Evolutionary conservation across 1,140 invertebrate genomes (phyloP), one percentile per base, ranked within the genome.

Genomic region (Ptiloglossa arizonensis): DNA sequence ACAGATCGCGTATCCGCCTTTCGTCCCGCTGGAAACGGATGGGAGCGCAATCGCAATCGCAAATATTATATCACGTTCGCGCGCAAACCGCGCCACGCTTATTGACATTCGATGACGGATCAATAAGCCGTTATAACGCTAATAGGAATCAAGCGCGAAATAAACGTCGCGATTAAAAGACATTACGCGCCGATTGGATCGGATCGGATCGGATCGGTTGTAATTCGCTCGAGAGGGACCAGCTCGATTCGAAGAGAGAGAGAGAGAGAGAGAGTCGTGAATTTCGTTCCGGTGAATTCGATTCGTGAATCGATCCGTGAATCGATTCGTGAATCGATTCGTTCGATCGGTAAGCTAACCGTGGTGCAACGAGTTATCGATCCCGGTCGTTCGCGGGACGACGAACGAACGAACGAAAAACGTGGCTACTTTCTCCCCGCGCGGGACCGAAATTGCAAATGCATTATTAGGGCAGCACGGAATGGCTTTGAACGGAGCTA

Each of bases 81-180:
- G 13, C 19, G 17, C 22, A 13, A 27, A 50, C 22, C 46, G 35
- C 24, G 29, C 19, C 13, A 3, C 19, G 27, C 24, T 64, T 64
- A 52, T 52, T 50, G 60, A 73, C 70, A 50, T 64, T 62, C 70
- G 60, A 64, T 64, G 60, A 64, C 17, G 32, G 22, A 73, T 64
- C 70, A 19, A 73, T 73, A 52, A 52, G 63, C 5, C 41, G 3
- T 13, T 52, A 2, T 6, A n/a, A 29, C 35, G 22, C 60, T 41
- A 48, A 64, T n/a, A 38, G 29, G 29, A 17, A 29, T 50, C 32
- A 22, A 15, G 22, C 24, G 38, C 8, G n/a, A 15, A 64, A 72
- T 50, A 63, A 52, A 64, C 35, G 46, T 27, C 3, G 3, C 46
- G 17, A 24, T 73, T 73, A 54, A 54, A 73, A 50, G 59, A 64